A percentile compares a stretch with the other conserved stretches of the same genome.
phyloP scores from a whole-genome alignment of 2,797 vertebrate species.

The Danio kyathit region DNA sequence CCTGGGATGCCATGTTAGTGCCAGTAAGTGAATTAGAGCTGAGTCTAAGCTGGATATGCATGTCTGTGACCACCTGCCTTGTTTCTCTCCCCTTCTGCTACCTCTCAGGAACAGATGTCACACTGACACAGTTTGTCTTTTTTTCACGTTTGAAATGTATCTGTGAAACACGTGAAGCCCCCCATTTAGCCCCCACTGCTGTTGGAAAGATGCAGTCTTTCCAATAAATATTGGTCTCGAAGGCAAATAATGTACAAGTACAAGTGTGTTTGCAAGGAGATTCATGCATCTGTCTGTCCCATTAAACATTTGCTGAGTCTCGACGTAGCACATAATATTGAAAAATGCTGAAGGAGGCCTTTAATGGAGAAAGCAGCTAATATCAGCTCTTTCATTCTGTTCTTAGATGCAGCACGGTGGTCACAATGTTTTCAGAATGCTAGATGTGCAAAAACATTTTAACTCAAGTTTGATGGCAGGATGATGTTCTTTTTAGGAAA shows the following conservation, averaged over 20 bases:
- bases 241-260: neutral
- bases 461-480: too few relatives aligned
- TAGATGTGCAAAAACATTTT: too few relatives aligned
- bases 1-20: constrained; percentile 21
- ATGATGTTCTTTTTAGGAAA: too few relatives aligned
- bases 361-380: constrained; percentile 51
- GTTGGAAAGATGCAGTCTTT: constrained; percentile 16
- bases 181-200: neutral
- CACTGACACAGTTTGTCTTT: constrained; percentile 44
- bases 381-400: neutral
- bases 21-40: constrained; percentile 49
- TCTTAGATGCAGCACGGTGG: too few relatives aligned
- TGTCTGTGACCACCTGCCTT: constrained; percentile 49
- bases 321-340: constrained; percentile 34
- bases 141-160: constrained; percentile 40
- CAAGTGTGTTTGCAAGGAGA: constrained; percentile 8
- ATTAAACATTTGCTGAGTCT: constrained; percentile 59
- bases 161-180: constrained; percentile 30
- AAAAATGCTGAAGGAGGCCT: constrained; percentile 53
- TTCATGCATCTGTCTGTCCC: constrained; percentile 20
- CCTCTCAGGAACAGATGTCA: constrained; percentile 56
- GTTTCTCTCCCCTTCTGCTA: constrained; percentile 49
- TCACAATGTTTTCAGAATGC: too few relatives aligned
- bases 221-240: constrained; percentile 1
- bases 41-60: constrained; percentile 53